These are phyloP conservation scores for Acanthopagrus latus DNA, from an alignment of 2,797 vertebrate species.

Conservation along the genomic window DNA sequence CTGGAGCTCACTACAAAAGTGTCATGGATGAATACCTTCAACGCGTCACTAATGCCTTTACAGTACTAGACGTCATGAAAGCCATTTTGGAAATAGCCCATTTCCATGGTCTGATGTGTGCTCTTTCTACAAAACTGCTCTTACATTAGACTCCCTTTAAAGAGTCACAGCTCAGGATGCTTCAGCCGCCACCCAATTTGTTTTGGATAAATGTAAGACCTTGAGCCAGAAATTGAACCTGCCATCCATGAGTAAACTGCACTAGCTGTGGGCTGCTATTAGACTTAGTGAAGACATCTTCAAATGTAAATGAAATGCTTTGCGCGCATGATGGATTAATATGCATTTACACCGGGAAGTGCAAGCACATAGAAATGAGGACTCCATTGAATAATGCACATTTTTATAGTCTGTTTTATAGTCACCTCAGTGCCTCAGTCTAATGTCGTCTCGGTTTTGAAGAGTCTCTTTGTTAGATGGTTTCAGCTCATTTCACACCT, in stretches of 20 bases:
- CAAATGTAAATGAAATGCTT: slow-evolving; percentile 60
- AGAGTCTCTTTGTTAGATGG: slow-evolving; percentile 40
- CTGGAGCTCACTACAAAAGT: slow-evolving; percentile 19
- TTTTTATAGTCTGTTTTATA: slow-evolving; percentile 46
- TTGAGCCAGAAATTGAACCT: slow-evolving; percentile 72
- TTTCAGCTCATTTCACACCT: slow-evolving; percentile 56
- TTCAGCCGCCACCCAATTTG: slow-evolving; percentile 66
- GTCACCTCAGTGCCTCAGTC: slow-evolving; percentile 31
- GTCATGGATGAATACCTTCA: slow-evolving; percentile 60
- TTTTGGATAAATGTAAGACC: slow-evolving; percentile 75
- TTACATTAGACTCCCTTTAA: slow-evolving; percentile 62
- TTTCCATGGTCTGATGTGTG: slow-evolving; percentile 66
- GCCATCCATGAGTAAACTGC: slow-evolving; percentile 66
- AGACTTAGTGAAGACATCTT: slow-evolving; percentile 66
- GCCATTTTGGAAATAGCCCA: slow-evolving; percentile 63
- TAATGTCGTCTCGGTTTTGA: slow-evolving; percentile 47
- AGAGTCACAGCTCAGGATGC: slow-evolving; percentile 59
- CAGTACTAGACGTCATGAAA: slow-evolving; percentile 57
- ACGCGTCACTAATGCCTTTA: slow-evolving; percentile 64
- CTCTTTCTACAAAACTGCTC: slow-evolving; percentile 55
- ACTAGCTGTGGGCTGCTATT: slow-evolving; percentile 45
- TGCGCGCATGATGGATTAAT: slow-evolving; percentile 53
- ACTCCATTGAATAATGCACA: slow-evolving; percentile 42
- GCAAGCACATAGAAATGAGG: slow-evolving; percentile 35
- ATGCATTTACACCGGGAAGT: slow-evolving; percentile 49